Evolutionary conservation across 2,113 vertebrate genomes (phyloP).

Genomic region (Toxostoma redivivum): DNA sequence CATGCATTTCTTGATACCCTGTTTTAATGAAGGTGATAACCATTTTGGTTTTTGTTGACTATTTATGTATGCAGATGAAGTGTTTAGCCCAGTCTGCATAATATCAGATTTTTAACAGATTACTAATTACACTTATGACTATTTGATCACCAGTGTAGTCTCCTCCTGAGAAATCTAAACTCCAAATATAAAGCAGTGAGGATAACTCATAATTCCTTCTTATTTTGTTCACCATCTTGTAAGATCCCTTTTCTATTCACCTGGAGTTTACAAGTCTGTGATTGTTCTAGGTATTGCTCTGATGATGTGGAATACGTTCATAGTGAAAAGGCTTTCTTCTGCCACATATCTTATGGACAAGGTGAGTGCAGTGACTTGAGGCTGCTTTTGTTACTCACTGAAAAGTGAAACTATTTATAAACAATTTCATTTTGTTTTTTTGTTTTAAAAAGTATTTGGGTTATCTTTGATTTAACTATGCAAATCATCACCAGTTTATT

Average conservation of each 20-base stretch:
- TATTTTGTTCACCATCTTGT: not conserved
- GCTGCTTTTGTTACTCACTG: not conserved
- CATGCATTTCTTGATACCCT: not conserved
- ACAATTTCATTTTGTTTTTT: not conserved
- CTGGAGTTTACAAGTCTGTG: not conserved
- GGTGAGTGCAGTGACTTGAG: conserved; percentile 61
- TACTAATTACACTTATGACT: not conserved
- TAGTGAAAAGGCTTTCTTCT: conserved; percentile 93
- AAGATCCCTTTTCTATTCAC: not conserved
- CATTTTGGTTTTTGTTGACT: not conserved
- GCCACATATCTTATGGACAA: conserved; percentile 93
- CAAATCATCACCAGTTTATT: not conserved
- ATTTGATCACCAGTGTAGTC: not conserved
- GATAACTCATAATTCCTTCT: not conserved
- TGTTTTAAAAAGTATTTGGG: not conserved
- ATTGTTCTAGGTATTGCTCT: conserved; percentile 80
- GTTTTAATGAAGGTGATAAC: not conserved
- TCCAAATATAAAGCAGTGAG: not conserved
- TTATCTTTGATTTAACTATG: not conserved
- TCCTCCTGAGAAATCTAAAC: not conserved
- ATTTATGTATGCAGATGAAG: not conserved
- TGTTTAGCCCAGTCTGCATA: not conserved
- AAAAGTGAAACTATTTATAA: not conserved
- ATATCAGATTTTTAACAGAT: not conserved
- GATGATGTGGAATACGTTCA: conserved; percentile 99